Evolutionary conservation across 2,888 invertebrate genomes (phyloP), one percentile per base, ranked within the genome.

Genomic region (Sisyra nigra): DNA sequence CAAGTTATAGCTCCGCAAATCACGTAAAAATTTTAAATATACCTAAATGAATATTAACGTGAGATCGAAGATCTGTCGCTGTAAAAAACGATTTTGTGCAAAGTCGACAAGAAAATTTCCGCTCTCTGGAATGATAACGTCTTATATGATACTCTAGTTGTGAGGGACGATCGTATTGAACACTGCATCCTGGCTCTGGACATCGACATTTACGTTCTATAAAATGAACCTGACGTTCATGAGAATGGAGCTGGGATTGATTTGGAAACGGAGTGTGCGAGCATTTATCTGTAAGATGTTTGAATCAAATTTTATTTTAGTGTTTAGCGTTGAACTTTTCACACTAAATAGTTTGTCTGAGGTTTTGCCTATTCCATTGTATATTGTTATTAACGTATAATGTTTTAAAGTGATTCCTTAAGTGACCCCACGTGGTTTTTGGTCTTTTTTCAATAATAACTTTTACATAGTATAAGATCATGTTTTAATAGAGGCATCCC

Each of bases 11-110:
- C n/a, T n/a, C n/a, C n/a, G n/a, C n/a, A n/a, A n/a, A n/a, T n/a
- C n/a, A n/a, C n/a, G n/a, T n/a, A n/a, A n/a, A n/a, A n/a, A n/a
- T n/a, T n/a, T n/a, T n/a, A n/a, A n/a, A n/a, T n/a, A n/a, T 40
- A 40, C 40, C 32, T 32, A 40, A 29, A 10, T 40, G 40, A 2
- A 32, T n/a, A 40, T 40, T 40, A 10, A 40, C 13, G 31, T 40
- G 40, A 13, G 14, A 13, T 14, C 31, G 29, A 13, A 40, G 18
- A n/a, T 40, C 40, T 5, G 40, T 31, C 8, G 14, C 11, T 11
- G 17, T 30, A 32, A 40, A 40, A n/a, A 40, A 40, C 15, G 13
- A 8, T 32, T 32, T 30, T 15, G 15, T 31, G n/a, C 40, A 40
- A 15, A 40, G 14, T 40, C 31, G 13, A 40, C 40, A 40, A 11